These are phyloP conservation scores for Cryptus viduatorius DNA, from an alignment of 2,888 invertebrate genomes.

Conservation along the genomic window DNA sequence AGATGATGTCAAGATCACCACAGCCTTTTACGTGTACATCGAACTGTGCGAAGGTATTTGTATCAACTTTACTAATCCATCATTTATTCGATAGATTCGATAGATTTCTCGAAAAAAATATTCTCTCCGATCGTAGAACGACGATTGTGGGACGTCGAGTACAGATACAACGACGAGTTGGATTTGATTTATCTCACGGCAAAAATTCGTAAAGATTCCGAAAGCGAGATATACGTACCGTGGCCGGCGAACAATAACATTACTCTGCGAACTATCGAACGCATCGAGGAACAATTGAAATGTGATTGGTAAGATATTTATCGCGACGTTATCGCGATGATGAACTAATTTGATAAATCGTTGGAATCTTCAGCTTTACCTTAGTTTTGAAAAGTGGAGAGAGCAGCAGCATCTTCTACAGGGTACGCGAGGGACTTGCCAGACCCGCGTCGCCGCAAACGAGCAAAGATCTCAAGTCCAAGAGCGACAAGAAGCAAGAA, in stretches of 20 bases:
- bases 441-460: conserved; percentile 79
- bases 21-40: conserved; percentile 86
- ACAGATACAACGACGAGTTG: conserved; percentile 83
- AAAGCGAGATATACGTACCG: conserved; percentile 84
- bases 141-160: conserved; percentile 85
- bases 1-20: conserved; percentile 84
- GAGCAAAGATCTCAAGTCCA: conserved; percentile 75
- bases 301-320: conserved; percentile 73
- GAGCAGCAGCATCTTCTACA: conserved; percentile 81
- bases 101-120: no score
- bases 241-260: conserved; percentile 82
- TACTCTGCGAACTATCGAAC: conserved; percentile 83
- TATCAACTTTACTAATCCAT: neutral
- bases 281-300: conserved; percentile 84
- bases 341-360: neutral
- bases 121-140: conserved; percentile 76
- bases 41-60: conserved; percentile 86
- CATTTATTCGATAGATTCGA: neutral
- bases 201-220: conserved; percentile 80
- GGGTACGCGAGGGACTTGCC: conserved; percentile 76
- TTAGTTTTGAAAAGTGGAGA: conserved; percentile 82
- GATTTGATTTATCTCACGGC: conserved; percentile 85
- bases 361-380: conserved; percentile 75
- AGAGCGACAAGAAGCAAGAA: conserved; percentile 75
- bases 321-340: neutral